phyloP scores from a whole-genome alignment of 1,140 invertebrate species.

The Yoshiicerus persimilis region DNA sequence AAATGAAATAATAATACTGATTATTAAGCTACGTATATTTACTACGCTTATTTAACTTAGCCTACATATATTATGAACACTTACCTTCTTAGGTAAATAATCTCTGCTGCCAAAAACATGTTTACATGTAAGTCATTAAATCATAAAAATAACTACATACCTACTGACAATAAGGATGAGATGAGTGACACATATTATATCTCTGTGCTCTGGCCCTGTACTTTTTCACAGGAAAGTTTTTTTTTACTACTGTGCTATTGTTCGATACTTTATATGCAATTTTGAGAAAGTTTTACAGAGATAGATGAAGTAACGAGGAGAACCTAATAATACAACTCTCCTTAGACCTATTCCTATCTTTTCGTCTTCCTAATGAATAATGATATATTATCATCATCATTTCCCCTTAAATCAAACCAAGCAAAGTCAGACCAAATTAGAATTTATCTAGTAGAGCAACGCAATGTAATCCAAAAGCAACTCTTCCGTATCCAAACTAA shows the following conservation, averaged over 20 bases:
- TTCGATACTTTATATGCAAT: not conserved
- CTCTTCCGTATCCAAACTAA: too few relatives aligned
- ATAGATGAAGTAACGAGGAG: not conserved
- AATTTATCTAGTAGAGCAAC: not conserved
- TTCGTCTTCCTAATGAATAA: not conserved
- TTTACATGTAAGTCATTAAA: not conserved
- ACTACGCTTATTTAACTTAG: not conserved
- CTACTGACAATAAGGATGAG: not conserved
- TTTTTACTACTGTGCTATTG: not conserved
- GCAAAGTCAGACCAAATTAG: not conserved
- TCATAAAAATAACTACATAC: not conserved
- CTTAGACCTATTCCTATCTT: not conserved
- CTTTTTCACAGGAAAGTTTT: not conserved
- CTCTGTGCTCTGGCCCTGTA: too few relatives aligned
- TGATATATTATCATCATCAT: slow-evolving; percentile 3
- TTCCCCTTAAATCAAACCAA: not conserved
- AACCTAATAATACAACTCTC: not conserved
- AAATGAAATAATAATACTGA: not conserved
- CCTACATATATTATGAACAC: too few relatives aligned
- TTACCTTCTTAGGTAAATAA: too few relatives aligned
- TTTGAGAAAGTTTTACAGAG: not conserved
- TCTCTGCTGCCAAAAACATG: too few relatives aligned
- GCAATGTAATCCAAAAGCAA: not conserved
- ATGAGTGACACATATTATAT: not conserved
- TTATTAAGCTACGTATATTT: not conserved